Base-by-base conservation (phyloP, 2,113 vertebrate species). In the Gopherus flavomarginatus region DNA sequence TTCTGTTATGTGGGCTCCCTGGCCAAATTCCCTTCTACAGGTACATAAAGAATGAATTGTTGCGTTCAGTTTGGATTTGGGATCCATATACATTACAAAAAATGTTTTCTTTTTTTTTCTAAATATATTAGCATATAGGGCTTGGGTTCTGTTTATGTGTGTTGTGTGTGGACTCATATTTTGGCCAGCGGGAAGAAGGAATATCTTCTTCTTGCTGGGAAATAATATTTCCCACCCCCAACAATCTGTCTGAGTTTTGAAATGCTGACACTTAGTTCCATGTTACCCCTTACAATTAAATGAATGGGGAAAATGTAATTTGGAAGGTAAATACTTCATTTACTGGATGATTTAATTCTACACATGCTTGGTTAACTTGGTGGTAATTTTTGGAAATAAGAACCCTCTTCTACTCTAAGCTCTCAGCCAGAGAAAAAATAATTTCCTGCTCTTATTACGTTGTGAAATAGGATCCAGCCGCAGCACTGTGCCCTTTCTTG, bases 181-280 rank as follows among this genome's bases (percentile, higher is more conserved):
- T 87, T 81, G 93, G 62, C 95, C 86, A 38, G 31, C 53, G 80
- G 10, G 3, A 21, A 50, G 24, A 47, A 62, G 9, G 52, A 47
- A 52, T 69, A 81, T 92, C 93, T 97, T 95, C 95, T 97, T 96
- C 97, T 97, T 96, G 96, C 92, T 97, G 92, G 87, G 65, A 96
- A 97, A 26, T 57, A 57, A 57, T 52, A 78, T 85, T 95, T 79
- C 87, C 16, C 94, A 94, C 90, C 87, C 81, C 93, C 96, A 93
- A 91, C 81, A 86, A 27, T 90, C 94, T 22, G 24, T 12, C 29
- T 31, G 29, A 62, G 59, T 62, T 62, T 62, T 62, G 59, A 62
- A 59, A 62, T 62, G 59, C 59, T 62, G 29, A 62, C 27, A 62
- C 29, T 31, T 5, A 62, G 14, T 83, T 97, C 96, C 94, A 93